Base-by-base conservation (phyloP, 2,888 invertebrate genomes). In the Phyto melanocephala region DNA sequence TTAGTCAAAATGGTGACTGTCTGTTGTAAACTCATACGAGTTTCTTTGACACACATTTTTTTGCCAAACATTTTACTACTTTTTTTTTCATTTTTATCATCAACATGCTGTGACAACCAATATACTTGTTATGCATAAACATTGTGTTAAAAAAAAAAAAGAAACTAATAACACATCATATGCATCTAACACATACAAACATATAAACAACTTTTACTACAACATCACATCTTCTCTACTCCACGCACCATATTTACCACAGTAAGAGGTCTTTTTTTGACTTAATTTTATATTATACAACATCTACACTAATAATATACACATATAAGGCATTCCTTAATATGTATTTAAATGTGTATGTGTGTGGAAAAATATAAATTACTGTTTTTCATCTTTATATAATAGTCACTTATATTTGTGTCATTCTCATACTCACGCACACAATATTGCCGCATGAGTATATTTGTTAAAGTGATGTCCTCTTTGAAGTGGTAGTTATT, bases 51-150 rank as follows among this genome's bases (percentile, higher is more conserved):
- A 28, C 6, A 28, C 3, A 28, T 28, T 3, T 28, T 28, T 6
- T 28, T 28, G 28, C 28, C 28, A 28, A 28, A 28, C 6, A 28
- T 28, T 28, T 28, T 28, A 28, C 28, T 28, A 1, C 45, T 54
- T 42, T 4, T 17, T 78, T 60, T 79, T 47, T 52, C 22, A n/a
- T 20, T 10, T 37, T 40, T 37, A 74, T 42, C 67, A 67, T n/a
- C 72, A 60, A 42, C 24, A 67, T 60, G 37, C 52, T 58, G 58
- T 65, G 72, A 76, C 70, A 71, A 42, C 20, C 71, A 72, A 79
- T 79, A 76, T 82, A 60, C 82, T 82, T 82, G 75, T 79, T 78
- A 82, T 79, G 79, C 75, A 76, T 82, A 75, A 28, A 65, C 42
- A 40, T 78, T 60, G 54, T 79, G 58, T 72, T 28, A 28, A 28